These are phyloP conservation scores for Tipula helvola DNA, from an alignment of 2,888 invertebrate species.

Conservation along the genomic window DNA sequence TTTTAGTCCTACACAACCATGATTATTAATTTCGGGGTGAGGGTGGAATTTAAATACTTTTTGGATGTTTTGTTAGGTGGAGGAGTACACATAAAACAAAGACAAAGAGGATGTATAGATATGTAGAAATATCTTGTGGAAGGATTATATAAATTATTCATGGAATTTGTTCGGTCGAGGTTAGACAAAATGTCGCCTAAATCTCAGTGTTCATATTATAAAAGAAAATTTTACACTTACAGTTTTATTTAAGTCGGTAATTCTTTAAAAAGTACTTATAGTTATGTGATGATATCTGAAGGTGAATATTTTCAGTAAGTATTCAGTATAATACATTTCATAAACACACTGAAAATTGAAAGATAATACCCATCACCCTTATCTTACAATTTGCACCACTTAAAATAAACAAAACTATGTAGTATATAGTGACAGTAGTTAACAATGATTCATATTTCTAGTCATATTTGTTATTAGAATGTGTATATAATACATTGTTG, in stretches of 20 bases:
- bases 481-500: neutral
- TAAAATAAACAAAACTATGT: neutral
- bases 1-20: neutral
- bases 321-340: neutral
- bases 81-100: too few species aligned
- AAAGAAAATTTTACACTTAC: neutral
- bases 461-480: neutral
- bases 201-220: neutral
- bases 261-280: neutral
- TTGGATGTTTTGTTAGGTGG: neutral
- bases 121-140: neutral
- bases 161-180: neutral
- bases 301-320: too few species aligned
- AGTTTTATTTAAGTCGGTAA: neutral
- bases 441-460: neutral
- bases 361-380: slow-evolving; percentile 4
- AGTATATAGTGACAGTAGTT: neutral
- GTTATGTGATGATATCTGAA: neutral
- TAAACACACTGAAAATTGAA: neutral
- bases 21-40: neutral
- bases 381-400: neutral
- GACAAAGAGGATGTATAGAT: neutral
- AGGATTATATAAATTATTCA: neutral
- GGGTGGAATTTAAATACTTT: neutral
- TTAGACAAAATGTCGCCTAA: neutral